Conservation (phyloP, 2,888 invertebrate genomes). For the Harmothoe impar region DNA sequence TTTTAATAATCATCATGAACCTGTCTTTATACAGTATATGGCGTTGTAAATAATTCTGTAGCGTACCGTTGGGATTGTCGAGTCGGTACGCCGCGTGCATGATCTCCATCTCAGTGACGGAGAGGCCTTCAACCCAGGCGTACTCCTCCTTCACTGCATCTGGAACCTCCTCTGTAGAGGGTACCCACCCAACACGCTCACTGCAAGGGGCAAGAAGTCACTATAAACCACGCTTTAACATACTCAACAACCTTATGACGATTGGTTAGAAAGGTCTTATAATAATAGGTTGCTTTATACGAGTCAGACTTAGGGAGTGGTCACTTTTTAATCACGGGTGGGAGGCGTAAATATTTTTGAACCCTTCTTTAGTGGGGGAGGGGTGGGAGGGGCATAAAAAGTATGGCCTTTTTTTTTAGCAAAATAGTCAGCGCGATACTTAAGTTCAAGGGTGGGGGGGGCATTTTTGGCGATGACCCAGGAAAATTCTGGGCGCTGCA, state of each 20-base stretch:
- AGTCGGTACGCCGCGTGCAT: conserved; percentile 73
- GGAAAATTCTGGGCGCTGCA: too few species aligned
- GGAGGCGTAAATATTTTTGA: too few species aligned
- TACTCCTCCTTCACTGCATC: conserved; percentile 70
- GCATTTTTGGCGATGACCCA: too few species aligned
- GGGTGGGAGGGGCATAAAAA: too few species aligned
- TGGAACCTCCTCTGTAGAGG: conserved; percentile 69
- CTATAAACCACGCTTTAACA: not conserved
- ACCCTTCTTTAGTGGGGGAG: too few species aligned
- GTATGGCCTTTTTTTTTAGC: too few species aligned
- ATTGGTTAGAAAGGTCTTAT: not conserved
- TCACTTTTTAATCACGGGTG: too few species aligned
- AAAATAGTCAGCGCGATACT: too few species aligned
- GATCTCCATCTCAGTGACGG: conserved; percentile 76
- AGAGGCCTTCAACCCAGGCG: conserved; percentile 72
- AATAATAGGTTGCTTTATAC: not conserved
- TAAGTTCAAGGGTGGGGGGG: too few species aligned
- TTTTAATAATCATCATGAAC: too few species aligned
- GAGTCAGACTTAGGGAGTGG: not conserved
- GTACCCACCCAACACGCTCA: conserved; percentile 75
- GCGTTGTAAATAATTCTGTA: too few species aligned
- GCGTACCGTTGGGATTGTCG: conserved; percentile 73
- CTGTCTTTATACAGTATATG: too few species aligned
- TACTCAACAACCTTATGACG: not conserved
- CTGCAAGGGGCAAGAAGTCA: conserved; percentile 62